Conservation (phyloP, 2,797 vertebrate species). For the Sebastes hubbsi region DNA sequence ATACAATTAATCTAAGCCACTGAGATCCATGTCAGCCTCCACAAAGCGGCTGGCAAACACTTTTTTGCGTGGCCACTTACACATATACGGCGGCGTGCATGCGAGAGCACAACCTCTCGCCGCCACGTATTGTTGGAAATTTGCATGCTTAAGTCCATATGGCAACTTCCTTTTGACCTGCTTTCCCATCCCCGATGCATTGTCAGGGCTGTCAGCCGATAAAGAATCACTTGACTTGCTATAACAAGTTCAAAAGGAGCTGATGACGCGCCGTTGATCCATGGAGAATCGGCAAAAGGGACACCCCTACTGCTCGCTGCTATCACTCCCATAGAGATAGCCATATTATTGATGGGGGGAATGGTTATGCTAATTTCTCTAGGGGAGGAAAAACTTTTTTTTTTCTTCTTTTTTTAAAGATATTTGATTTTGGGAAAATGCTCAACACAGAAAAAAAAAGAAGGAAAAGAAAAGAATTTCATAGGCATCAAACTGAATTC, state of each 20-base stretch:
- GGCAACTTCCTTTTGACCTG: slow-evolving; percentile 97
- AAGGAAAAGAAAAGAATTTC: slow-evolving; percentile 81
- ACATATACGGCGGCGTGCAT: slow-evolving; percentile 52
- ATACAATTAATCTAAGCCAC: slow-evolving; percentile 13
- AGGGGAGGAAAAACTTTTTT: slow-evolving; percentile 77
- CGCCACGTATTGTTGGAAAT: slow-evolving; percentile 87
- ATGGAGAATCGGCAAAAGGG: slow-evolving; percentile 95
- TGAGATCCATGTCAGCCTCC: slow-evolving; percentile 22
- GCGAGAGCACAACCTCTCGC: slow-evolving; percentile 65
- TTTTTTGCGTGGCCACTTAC: slow-evolving; percentile 34
- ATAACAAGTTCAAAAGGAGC: slow-evolving; percentile 98
- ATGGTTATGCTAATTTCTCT: slow-evolving; percentile 95
- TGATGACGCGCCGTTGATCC: slow-evolving; percentile 95
- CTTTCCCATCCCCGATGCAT: slow-evolving; percentile 93
- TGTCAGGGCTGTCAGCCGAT: slow-evolving; percentile 96
- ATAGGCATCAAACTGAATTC: slow-evolving; percentile 90
- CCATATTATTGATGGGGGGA: slow-evolving; percentile 92
- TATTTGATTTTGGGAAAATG: slow-evolving; percentile 86
- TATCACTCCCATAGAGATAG: slow-evolving; percentile 96
- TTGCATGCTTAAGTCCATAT: slow-evolving; percentile 96
- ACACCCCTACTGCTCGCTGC: slow-evolving; percentile 92
- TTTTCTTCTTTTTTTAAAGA: slow-evolving; percentile 63
- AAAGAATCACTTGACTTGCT: slow-evolving; percentile 99
- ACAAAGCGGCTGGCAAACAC: slow-evolving; percentile 32
- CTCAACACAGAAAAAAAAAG: slow-evolving; percentile 83